phyloP scores from a whole-genome alignment of 2,797 vertebrate species.

The Coilia nasus region DNA sequence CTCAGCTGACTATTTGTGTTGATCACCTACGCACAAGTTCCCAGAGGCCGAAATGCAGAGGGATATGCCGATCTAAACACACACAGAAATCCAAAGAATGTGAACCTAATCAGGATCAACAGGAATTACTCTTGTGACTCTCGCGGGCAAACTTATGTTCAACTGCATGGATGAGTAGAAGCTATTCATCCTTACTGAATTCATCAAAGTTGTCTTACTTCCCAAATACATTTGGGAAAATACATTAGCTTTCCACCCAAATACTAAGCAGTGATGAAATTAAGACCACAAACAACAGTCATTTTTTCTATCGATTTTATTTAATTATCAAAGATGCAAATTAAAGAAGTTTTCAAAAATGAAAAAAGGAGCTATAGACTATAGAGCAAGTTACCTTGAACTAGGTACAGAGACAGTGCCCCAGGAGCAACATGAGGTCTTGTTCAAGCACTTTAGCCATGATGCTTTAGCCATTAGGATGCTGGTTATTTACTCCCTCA shows the following conservation, averaged over 20 bases:
- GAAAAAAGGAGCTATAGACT: too few species aligned
- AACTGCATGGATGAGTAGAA: neutral
- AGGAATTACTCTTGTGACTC: conserved; percentile 33
- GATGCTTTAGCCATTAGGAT: too few species aligned
- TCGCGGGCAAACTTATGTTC: neutral
- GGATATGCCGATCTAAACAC: neutral
- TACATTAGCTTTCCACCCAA: neutral
- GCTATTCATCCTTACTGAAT: neutral
- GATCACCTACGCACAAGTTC: neutral
- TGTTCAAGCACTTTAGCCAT: too few species aligned
- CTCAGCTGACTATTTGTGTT: neutral
- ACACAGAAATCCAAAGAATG: conserved; percentile 37
- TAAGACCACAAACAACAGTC: too few species aligned
- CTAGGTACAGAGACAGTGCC: too few species aligned
- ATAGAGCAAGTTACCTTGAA: too few species aligned
- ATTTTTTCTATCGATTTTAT: neutral
- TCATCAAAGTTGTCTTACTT: neutral
- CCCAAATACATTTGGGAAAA: neutral
- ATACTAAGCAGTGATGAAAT: neutral
- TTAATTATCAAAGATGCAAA: too few species aligned
- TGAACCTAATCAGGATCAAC: conserved; percentile 44
- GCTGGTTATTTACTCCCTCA: too few species aligned
- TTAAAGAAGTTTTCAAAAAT: too few species aligned
- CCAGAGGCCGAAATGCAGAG: neutral
- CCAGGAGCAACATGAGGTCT: too few species aligned